Evolutionary conservation across 1,140 invertebrate species (phyloP), one percentile per base, ranked within the genome.

Genomic region (Bradysia coprophila): DNA sequence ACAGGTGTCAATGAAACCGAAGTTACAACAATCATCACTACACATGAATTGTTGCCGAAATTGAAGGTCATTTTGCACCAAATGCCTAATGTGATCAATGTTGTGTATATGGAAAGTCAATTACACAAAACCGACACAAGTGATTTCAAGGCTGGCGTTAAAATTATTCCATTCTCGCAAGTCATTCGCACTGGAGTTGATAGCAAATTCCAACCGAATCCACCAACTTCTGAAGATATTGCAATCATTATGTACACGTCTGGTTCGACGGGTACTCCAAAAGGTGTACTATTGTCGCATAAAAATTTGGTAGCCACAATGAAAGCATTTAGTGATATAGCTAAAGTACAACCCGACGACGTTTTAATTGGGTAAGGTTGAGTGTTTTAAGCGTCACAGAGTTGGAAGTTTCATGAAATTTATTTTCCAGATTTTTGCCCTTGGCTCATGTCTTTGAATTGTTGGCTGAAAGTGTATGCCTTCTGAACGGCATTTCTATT

Each of bases 181-280:
- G 69, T 73, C 2, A 50, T 71, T 9, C 55, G 64, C 38, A 57
- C 52, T 38, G 65, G 64, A 42, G 48, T 49, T 38, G 53, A 57
- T 6, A 59, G 54, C 41, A 61, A 59, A 49, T 52, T 58, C 39
- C 56, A 67, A 31, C 55, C 61, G 9, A 58, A 65, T 11, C 63
- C 71, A 11, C 84, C 85, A 11, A 67, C 66, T 16, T 56, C 71
- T 2, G 65, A 76, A 6, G 90, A 96, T 52, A 78, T 76, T 13
- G 90, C 90, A 16, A 90, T 95, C 49, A 85, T 95, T 33, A 95
- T 95, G 90, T 96, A 95, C 65, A 95, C 91, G 1, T 90, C 84
- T 48, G 91, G 91, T 2, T 92, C 87, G 0, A 95, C 90, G 0
- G 90, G 91, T 22, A 75, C 83, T 42, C 89, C 89, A 0, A 92